Evolutionary conservation across 2,797 vertebrate genomes (phyloP).

Genomic region (Rhinichthys osculus): DNA sequence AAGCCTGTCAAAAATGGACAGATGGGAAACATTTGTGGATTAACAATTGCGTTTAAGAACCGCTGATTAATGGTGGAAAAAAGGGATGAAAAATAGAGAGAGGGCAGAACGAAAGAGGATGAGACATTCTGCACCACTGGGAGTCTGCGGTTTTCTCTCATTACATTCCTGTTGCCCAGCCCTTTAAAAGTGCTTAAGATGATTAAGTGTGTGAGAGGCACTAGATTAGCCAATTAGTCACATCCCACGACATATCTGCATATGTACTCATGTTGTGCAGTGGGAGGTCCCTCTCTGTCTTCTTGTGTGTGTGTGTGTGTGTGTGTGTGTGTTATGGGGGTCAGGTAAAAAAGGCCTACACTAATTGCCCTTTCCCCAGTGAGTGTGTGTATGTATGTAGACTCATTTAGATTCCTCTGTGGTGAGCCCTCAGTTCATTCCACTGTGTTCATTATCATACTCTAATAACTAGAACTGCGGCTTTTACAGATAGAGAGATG

Average conservation of each 20-base stretch:
- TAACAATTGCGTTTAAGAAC: conserved; percentile 26
- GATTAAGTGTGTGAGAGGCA: conserved; percentile 89
- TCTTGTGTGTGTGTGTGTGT: conserved; percentile 39
- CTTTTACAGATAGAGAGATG: conserved; percentile 51
- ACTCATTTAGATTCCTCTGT: conserved; percentile 52
- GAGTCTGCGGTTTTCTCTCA: conserved; percentile 48
- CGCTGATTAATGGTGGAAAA: not conserved
- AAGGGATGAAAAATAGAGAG: conserved; percentile 6
- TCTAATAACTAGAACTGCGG: conserved; percentile 50
- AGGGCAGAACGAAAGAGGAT: conserved; percentile 2
- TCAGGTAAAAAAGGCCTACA: conserved; percentile 55
- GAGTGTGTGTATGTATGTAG: conserved; percentile 51
- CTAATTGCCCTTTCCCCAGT: conserved; percentile 55
- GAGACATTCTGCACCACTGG: conserved; percentile 33
- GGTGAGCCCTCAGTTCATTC: conserved; percentile 50
- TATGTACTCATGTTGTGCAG: conserved; percentile 42
- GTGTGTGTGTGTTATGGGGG: conserved; percentile 45
- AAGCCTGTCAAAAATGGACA: conserved; percentile 25
- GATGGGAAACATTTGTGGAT: conserved; percentile 28
- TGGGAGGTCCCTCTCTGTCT: conserved; percentile 46
- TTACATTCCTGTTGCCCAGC: conserved; percentile 52
- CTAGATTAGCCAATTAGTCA: conserved; percentile 89
- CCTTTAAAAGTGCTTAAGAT: conserved; percentile 77
- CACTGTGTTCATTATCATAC: conserved; percentile 54
- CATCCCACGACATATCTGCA: conserved; percentile 65